Evolutionary conservation across 2,888 invertebrate species (phyloP), one percentile per base, ranked within the genome.

Genomic region (Meta bourneti): DNA sequence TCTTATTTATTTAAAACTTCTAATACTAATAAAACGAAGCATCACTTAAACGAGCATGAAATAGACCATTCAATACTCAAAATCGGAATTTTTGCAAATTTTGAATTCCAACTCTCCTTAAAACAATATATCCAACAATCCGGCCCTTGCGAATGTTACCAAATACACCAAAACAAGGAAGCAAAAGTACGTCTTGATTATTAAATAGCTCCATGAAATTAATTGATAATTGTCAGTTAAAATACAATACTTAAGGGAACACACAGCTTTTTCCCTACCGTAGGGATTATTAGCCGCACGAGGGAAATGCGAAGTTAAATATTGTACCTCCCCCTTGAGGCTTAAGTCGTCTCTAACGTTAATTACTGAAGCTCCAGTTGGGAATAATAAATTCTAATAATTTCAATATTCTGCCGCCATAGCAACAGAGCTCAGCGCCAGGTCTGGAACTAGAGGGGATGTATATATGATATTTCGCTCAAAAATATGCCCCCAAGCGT

Each of bases 331-430:
- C 88, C 91, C 91, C 91, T 80, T n/a, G 91, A 80, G 91, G 78
- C 80, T 80, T 48, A 84, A 84, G 88, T 84, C 80, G 80, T 88
- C 89, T 89, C 91, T 84, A 89, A 92, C 91, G 91, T 92, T 92
- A 92, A 92, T 92, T 92, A 92, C 91, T 75, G 75, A 89, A 89
- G 89, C 91, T 89, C 91, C 87, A 88, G 91, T 89, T 75, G 91
- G 89, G 91, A 92, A 92, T 89, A 92, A 92, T 92, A 92, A 89
- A 92, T 92, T 92, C 88, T 92, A 92, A 92, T 92, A 92, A 89
- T 89, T 92, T 92, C 91, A 92, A 89, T 92, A 92, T 92, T 92
- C 91, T 84, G 89, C 83, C 51, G 70, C 79, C 88, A 89, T 89
- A 92, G 91, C 91, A 92, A 89, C 91, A 84, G 89, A 88, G 88